Evolutionary conservation across 2,113 vertebrate genomes (phyloP).

Genomic region (Axis porcinus): DNA sequence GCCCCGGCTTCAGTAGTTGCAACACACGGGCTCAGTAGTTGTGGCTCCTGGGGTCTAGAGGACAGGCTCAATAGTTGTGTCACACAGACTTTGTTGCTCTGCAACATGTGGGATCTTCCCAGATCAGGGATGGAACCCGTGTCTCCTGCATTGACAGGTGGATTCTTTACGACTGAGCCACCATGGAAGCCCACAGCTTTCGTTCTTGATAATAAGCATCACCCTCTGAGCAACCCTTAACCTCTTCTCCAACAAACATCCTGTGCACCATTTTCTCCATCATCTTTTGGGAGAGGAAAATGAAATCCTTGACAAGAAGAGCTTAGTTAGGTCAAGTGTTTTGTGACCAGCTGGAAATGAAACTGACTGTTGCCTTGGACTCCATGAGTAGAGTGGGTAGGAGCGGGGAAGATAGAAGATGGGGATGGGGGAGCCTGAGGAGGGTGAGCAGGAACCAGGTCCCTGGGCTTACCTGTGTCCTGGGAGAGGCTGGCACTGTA

Average conservation of each 20-base stretch:
- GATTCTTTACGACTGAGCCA: background rate
- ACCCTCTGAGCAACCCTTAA: background rate
- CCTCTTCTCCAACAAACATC: background rate
- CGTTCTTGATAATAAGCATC: background rate
- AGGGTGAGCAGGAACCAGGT: background rate
- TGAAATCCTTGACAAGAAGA: background rate
- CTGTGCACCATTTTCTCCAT: background rate
- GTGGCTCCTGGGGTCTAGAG: background rate
- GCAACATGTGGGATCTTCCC: background rate
- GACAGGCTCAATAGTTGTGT: background rate
- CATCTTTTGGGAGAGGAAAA: background rate
- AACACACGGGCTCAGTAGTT: background rate
- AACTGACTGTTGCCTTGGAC: background rate
- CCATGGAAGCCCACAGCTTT: background rate
- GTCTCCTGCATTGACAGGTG: background rate
- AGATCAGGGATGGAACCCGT: background rate
- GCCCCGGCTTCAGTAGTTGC: background rate
- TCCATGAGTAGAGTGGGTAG: background rate
- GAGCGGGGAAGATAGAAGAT: accelerated
- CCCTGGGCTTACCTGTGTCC: conserved; percentile 89
- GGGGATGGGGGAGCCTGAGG: background rate
- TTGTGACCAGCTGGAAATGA: background rate
- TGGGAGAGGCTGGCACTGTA: conserved; percentile 98
- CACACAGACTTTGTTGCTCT: background rate
- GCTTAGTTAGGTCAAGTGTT: background rate